These are phyloP conservation scores for Apamea monoglypha DNA, from an alignment of 2,888 invertebrate genomes.

Conservation along the genomic window DNA sequence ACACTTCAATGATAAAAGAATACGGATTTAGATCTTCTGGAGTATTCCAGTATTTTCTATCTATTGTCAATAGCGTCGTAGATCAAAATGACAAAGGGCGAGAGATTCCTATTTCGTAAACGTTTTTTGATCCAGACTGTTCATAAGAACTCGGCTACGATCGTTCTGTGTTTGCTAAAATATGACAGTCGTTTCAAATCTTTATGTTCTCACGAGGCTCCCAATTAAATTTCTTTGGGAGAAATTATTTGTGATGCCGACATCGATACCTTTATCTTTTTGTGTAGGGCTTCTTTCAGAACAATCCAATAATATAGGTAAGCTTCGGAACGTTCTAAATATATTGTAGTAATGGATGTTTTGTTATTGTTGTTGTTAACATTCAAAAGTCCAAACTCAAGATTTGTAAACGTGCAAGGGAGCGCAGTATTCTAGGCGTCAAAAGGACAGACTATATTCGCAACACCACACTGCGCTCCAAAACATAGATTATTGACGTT, in stretches of 20 bases:
- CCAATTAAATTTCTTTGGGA: constrained; percentile 62
- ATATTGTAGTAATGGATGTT: constrained; percentile 10
- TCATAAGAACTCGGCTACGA: constrained; percentile 51
- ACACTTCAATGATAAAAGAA: constrained; percentile 21
- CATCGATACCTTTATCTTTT: constrained; percentile 36
- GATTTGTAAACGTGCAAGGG: too few species aligned
- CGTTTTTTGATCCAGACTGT: constrained; percentile 66
- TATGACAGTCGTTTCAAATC: constrained; percentile 69
- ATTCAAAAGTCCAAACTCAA: too few species aligned
- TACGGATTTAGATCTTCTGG: constrained; percentile 21
- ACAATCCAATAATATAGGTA: constrained; percentile 11
- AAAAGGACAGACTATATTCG: too few species aligned
- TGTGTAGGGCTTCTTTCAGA: constrained; percentile 10
- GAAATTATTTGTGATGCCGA: constrained; percentile 50
- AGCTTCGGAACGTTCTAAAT: background rate
- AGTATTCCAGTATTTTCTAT: constrained; percentile 8
- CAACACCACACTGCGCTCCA: too few species aligned
- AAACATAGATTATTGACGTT: too few species aligned
- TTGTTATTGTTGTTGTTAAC: too few species aligned
- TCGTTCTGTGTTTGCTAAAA: constrained; percentile 59
- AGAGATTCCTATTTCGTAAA: constrained; percentile 60
- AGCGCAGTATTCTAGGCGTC: too few species aligned
- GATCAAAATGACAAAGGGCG: constrained; percentile 50
- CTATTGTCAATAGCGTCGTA: constrained; percentile 39
- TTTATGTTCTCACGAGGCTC: constrained; percentile 64